These are phyloP conservation scores for Equus przewalskii DNA, from an alignment of 2,113 vertebrate species.

Conservation along the genomic window DNA sequence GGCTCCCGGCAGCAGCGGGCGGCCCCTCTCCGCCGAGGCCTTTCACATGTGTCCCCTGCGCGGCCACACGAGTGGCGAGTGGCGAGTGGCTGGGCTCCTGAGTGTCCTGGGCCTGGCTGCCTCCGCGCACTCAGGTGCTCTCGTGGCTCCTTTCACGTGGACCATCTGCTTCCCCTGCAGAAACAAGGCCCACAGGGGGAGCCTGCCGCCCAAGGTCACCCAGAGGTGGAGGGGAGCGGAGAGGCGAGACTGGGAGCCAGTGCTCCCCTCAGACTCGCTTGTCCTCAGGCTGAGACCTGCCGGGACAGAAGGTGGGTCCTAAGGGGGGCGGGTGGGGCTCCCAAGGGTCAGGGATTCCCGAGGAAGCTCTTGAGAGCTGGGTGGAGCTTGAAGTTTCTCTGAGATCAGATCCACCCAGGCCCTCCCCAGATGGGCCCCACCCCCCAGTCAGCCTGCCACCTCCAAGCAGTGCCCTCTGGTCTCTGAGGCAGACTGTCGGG, in stretches of 20 bases:
- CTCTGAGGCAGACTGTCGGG: neutral
- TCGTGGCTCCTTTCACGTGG: neutral
- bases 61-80: accelerated
- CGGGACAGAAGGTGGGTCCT: neutral
- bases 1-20: neutral
- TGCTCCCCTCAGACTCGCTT: neutral
- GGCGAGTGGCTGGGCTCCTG: neutral
- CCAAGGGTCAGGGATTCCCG: neutral
- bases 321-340: accelerated
- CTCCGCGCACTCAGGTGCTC: neutral
- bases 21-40: neutral
- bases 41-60: neutral
- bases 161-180: neutral
- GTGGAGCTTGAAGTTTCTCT: neutral
- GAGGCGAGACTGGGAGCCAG: neutral
- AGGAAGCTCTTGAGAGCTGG: neutral
- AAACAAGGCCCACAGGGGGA: neutral
- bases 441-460: neutral
- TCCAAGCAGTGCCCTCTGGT: neutral
- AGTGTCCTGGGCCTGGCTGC: neutral
- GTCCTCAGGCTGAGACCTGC: neutral
- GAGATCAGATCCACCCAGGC: neutral
- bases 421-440: neutral
- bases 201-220: neutral
- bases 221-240: neutral